These are phyloP conservation scores for Mallotus villosus DNA, from an alignment of 2,797 vertebrate species.

Conservation along the genomic window DNA sequence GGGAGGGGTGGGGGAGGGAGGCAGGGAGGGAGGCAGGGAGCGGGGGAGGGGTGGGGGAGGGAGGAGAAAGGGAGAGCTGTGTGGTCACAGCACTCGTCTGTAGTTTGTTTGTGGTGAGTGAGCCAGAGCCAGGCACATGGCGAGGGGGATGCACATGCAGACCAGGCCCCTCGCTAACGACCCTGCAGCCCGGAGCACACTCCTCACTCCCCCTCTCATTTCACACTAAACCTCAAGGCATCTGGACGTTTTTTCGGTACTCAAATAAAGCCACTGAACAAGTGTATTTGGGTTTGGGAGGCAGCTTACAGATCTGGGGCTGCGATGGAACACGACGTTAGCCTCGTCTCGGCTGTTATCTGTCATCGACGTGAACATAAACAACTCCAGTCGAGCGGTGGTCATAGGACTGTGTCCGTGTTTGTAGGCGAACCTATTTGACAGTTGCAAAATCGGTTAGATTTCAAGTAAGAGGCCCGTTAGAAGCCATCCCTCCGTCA, in stretches of 20 bases:
- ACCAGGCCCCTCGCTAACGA: slow-evolving; percentile 22
- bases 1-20: slow-evolving; percentile 2
- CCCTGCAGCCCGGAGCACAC: slow-evolving; percentile 15
- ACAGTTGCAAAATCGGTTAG: no score
- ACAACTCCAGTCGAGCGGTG: not conserved
- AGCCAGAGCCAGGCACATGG: slow-evolving; percentile 1
- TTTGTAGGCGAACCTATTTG: not conserved
- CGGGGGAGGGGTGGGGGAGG: not conserved
- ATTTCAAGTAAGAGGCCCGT: no score
- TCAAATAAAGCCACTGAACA: slow-evolving; percentile 28
- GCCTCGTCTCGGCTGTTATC: slow-evolving; percentile 4
- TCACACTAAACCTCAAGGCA: slow-evolving; percentile 43
- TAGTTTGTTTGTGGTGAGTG: slow-evolving; percentile 39
- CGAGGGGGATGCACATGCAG: slow-evolving; percentile 3
- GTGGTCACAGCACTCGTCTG: slow-evolving; percentile 29
- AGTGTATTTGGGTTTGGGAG: slow-evolving; percentile 21
- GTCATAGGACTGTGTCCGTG: not conserved
- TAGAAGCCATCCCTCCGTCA: no score
- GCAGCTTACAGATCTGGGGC: not conserved
- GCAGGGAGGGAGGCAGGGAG: not conserved
- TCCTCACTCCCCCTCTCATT: slow-evolving; percentile 31
- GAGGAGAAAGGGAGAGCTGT: not conserved
- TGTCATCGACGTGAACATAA: not conserved
- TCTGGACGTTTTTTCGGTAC: slow-evolving; percentile 19
- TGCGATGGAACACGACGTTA: not conserved